Conservation (phyloP, 2,888 invertebrate species). For the Metellina segmentata region DNA sequence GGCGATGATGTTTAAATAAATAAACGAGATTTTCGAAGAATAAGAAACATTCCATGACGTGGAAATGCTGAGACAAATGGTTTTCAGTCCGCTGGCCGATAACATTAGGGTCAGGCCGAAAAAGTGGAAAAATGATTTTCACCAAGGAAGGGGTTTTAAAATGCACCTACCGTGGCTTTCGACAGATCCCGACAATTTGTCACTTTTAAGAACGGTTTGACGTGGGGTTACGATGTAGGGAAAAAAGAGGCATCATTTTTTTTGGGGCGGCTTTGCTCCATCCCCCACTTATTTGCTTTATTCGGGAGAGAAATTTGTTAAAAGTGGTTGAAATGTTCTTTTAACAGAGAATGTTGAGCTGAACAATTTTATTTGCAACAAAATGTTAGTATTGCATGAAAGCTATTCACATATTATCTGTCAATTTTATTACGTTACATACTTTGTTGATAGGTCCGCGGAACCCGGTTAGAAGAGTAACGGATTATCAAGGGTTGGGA, state of each 20-base stretch:
- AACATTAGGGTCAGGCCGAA: constrained; percentile 49
- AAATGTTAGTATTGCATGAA: no score
- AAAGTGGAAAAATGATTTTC: constrained; percentile 31
- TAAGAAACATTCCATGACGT: constrained; percentile 37
- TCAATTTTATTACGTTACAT: no score
- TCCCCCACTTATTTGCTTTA: constrained; percentile 6
- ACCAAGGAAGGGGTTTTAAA: constrained; percentile 53
- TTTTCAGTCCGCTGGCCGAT: constrained; percentile 49
- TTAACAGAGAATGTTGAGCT: no score
- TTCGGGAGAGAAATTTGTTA: neutral
- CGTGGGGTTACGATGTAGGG: constrained; percentile 39
- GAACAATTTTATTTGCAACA: no score
- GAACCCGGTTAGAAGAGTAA: no score
- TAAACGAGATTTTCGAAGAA: constrained; percentile 34
- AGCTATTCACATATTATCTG: no score
- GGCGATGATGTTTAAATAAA: constrained; percentile 41
- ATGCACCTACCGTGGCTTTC: constrained; percentile 59
- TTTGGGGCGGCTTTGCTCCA: neutral
- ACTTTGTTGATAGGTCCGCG: no score
- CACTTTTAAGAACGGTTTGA: constrained; percentile 56
- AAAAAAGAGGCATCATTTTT: constrained; percentile 40
- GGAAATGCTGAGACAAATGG: constrained; percentile 61
- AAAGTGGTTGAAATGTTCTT: neutral
- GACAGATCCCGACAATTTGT: constrained; percentile 51
- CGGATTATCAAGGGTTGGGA: no score